Evolutionary conservation across 1,140 invertebrate species (phyloP), one percentile per base, ranked within the genome.

Genomic region (Araneus ventricosus): DNA sequence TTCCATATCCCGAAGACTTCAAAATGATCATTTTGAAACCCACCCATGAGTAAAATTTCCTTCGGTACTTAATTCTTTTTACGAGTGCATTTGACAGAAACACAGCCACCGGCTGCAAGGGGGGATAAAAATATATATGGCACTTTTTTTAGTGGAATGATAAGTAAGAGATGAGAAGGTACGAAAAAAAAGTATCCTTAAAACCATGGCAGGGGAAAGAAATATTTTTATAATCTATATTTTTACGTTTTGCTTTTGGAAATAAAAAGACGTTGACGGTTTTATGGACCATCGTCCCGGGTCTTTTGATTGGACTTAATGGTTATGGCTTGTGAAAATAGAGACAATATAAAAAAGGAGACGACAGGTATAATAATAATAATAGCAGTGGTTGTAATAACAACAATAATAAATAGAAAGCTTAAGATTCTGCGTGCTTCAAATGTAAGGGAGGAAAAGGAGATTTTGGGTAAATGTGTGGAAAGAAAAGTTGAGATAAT

Each of bases 51-150:
- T 87, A 88, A 92, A 92, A 92, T 92, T 92, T 92, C 59, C 90
- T 88, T 37, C 91, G 91, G 91, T 92, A 92, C 91, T 92, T 92
- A 86, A 92, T 92, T 92, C 82, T 92, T 92, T 92, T 92, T 92
- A 92, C 82, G 91, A 92, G 91, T 92, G 91, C 45, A 57, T 88
- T 80, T 92, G 91, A 92, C 91, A 92, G 91, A 87, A 92, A 92
- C 91, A 92, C 34, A 27, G 91, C 82, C 37, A 91, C 57, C 79
- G 30, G n/a, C 88, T 89, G 41, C 45, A 79, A 61, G 22, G 39
- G 34, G 7, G 8, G 84, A 63, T 45, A 88, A 91, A 63, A 82
- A 88, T 61, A 59, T 87, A 87, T 59, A 59, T 61, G 14, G 17
- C 45, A 24, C 27, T 63, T 34, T 57, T 41, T 90, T 79, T 90